Percentiles rank a stretch among this genome's conserved stretches.
Conservation (phyloP, 2,797 vertebrate genomes). For the Forpus xanthops region DNA sequence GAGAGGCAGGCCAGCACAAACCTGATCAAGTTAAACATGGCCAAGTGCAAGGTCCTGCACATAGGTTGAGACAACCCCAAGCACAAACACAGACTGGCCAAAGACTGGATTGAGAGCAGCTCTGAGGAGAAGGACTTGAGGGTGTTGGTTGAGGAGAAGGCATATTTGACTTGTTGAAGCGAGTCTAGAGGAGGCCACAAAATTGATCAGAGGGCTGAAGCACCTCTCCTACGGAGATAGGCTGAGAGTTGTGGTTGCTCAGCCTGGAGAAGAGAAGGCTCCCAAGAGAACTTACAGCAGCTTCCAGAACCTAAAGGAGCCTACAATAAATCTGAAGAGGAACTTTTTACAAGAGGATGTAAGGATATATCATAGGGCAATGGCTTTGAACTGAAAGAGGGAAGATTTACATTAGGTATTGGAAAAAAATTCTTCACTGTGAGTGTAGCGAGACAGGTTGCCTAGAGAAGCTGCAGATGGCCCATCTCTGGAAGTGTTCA, state of each 20-base stretch:
- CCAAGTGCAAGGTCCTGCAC: neutral
- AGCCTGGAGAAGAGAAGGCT: neutral
- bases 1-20: neutral
- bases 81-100: neutral
- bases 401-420: neutral
- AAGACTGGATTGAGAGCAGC: neutral
- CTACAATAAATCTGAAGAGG: neutral
- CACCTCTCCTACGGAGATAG: neutral
- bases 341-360: neutral
- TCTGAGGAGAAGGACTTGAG: neutral
- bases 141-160: accelerated
- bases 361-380: neutral
- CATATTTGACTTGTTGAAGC: neutral
- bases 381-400: neutral
- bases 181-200: neutral
- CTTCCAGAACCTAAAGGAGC: neutral
- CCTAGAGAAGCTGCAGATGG: neutral
- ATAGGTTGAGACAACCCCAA: neutral
- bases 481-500: neutral
- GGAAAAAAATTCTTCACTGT: neutral
- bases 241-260: neutral
- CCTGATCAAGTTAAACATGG: neutral
- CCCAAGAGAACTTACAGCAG: neutral
- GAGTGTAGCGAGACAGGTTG: neutral
- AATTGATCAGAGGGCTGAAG: neutral